phyloP scores from a whole-genome alignment of 1,140 invertebrate species.

The Drosophila fuyamai region DNA sequence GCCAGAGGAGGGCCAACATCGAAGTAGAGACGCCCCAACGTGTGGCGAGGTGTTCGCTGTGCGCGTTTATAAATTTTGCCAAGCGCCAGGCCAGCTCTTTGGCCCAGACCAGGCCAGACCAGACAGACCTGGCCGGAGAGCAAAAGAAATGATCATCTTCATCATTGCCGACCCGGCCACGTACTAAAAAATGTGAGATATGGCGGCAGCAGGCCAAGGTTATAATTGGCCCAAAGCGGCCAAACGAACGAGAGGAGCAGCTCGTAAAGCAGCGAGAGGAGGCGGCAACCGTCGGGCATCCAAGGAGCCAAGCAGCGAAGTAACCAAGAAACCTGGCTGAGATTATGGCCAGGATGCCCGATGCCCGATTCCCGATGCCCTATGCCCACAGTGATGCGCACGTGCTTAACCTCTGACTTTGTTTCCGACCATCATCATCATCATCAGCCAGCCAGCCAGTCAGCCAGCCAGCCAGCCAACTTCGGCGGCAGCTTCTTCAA shows the following conservation, averaged over 20 bases:
- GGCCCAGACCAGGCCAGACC: slow-evolving; percentile 2
- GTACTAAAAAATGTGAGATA: slow-evolving; percentile 80
- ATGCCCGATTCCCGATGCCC: slow-evolving; percentile 36
- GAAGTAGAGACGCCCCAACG: slow-evolving; percentile 69
- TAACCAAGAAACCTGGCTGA: neutral
- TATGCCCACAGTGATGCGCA: slow-evolving; percentile 66
- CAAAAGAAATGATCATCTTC: slow-evolving; percentile 78
- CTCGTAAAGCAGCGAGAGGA: slow-evolving; percentile 65
- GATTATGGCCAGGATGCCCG: slow-evolving; percentile 37
- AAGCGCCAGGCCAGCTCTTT: slow-evolving; percentile 64
- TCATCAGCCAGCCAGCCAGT: slow-evolving; percentile 15
- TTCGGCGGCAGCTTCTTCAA: slow-evolving; percentile 26
- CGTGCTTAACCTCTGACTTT: slow-evolving; percentile 83
- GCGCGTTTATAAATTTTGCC: slow-evolving; percentile 81
- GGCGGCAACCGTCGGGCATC: slow-evolving; percentile 28
- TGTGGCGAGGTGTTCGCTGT: slow-evolving; percentile 78
- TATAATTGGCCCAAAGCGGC: slow-evolving; percentile 81
- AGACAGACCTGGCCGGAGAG: slow-evolving; percentile 4
- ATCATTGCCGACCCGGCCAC: slow-evolving; percentile 71
- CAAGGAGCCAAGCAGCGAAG: slow-evolving; percentile 11
- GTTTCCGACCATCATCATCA: slow-evolving; percentile 50
- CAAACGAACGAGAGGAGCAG: slow-evolving; percentile 69
- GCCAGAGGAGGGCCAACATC: slow-evolving; percentile 4
- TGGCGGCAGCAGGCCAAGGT: slow-evolving; percentile 82
- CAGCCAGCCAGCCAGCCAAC: neutral